A percentile compares a stretch with the other conserved stretches of the same genome.
Conservation (phyloP, 92 coral and sea anemone genomes). For the Umimayanthus kanabou region DNA sequence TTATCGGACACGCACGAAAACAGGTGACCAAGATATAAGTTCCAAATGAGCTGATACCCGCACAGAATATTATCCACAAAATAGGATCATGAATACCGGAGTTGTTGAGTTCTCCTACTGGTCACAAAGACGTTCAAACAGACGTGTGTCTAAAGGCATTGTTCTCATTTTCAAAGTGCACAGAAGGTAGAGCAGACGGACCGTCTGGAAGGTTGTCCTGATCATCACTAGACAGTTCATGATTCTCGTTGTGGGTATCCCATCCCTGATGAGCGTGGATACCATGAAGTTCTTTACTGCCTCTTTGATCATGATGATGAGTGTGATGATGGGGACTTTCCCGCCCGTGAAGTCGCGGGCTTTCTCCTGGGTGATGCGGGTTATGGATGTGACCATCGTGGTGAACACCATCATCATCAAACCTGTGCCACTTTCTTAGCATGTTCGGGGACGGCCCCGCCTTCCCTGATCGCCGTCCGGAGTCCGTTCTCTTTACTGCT, state of each 20-base stretch:
- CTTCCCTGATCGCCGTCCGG: conserved; percentile 67
- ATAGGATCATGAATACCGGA: not conserved
- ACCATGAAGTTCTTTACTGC: conserved; percentile 39
- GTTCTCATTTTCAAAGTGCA: not conserved
- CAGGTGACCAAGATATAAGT: not conserved
- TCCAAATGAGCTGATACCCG: not conserved
- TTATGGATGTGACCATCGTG: conserved; percentile 24
- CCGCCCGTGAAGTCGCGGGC: conserved; percentile 24
- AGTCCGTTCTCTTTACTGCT: conserved; percentile 72
- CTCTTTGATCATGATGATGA: conserved; percentile 14
- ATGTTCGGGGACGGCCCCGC: conserved; percentile 63
- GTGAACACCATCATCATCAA: conserved; percentile 65
- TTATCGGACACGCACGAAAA: not conserved
- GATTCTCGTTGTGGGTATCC: conserved; percentile 1
- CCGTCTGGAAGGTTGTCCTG: not conserved
- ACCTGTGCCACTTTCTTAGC: conserved; percentile 70
- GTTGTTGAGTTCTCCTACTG: not conserved
- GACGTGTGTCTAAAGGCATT: conserved; percentile 7
- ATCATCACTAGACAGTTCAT: conserved; percentile 17
- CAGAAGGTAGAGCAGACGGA: not conserved
- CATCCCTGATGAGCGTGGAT: conserved; percentile 12
- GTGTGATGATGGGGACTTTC: conserved; percentile 27
- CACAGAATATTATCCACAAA: not conserved
- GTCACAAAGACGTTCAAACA: not conserved
- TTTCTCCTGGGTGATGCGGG: conserved; percentile 7